Evolutionary conservation across 2,888 invertebrate genomes (phyloP), one percentile per base, ranked within the genome.

Genomic region (Myopa tessellatipennis): DNA sequence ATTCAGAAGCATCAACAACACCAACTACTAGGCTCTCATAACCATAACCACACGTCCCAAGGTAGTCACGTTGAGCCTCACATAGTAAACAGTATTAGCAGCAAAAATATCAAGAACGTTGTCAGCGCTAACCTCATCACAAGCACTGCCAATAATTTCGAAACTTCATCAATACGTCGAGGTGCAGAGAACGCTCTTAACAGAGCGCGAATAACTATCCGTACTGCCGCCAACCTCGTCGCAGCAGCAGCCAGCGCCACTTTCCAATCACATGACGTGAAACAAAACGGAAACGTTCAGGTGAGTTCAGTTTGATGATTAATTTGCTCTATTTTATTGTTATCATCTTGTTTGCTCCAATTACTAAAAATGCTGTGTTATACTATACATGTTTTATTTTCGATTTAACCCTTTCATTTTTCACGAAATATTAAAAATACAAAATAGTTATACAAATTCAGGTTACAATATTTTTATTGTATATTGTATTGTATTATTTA

Each of bases 1-100:
- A 84, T 83, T 73, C 85, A 84, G 80, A 86, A 87, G 52, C 86
- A 87, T 77, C 80, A 84, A 68, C 83, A 85, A 52, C 85, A 83
- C 40, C 78, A 77, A 50, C 74, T 81, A 38, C 81, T 85, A 4
- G 80, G 83, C 40, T 82, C 84, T 67, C 86, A 86, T 76, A 85
- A 85, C 79, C 85, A 85, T 77, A 78, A 81, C 60, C 84, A 85
- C 76, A 83, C 83, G 7, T 81, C 82, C 50, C 81, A 82, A 77
- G 80, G 81, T 67, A 80, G 81, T 76, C 80, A 82, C 75, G 69
- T 80, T 38, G 81, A 79, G 10, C 58, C 78, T 72, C 69, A 75
- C 7, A 68, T 73, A 68, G 79, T 34, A 78, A 77, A 77, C 79
- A 71, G 58, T 77, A 77, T 74, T 63, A 78, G 8, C 34, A 65